phyloP scores from a whole-genome alignment of 2,113 vertebrate species.

The Romanogobio albipinnatus region DNA sequence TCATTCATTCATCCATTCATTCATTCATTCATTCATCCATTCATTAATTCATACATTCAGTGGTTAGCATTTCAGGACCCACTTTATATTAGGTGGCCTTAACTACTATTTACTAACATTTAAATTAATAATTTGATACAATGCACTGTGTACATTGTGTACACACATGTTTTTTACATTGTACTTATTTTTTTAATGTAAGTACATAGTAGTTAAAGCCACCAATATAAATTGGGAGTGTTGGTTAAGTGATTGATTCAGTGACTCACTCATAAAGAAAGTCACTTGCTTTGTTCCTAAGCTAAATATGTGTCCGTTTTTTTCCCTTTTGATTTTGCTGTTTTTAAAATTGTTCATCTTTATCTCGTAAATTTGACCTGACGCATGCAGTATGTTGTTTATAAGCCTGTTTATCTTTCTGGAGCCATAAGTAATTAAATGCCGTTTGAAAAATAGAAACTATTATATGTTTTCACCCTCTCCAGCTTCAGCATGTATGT shows the following conservation, averaged over 20 bases:
- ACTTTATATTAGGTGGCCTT: no score
- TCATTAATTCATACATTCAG: not conserved
- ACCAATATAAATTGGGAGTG: no score
- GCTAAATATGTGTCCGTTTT: not conserved
- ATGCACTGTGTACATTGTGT: no score
- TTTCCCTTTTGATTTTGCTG: not conserved
- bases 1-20: not conserved
- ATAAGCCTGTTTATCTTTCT: not conserved
- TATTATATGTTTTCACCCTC: conserved; percentile 11
- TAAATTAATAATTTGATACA: no score
- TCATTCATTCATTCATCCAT: not conserved
- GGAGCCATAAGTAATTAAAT: not conserved
- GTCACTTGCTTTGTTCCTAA: no score
- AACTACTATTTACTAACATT: no score
- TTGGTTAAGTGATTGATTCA: no score
- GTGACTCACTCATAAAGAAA: no score
- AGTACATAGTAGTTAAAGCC: no score
- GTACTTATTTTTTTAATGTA: no score
- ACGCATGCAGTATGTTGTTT: not conserved
- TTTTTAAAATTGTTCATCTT: not conserved
- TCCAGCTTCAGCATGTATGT: conserved; percentile 28
- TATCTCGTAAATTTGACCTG: not conserved
- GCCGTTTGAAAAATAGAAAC: not conserved
- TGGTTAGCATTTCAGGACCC: no score
- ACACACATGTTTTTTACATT: no score